Evolutionary conservation across 2,797 vertebrate species (phyloP).

Genomic region (Triplophysa bombifrons): DNA sequence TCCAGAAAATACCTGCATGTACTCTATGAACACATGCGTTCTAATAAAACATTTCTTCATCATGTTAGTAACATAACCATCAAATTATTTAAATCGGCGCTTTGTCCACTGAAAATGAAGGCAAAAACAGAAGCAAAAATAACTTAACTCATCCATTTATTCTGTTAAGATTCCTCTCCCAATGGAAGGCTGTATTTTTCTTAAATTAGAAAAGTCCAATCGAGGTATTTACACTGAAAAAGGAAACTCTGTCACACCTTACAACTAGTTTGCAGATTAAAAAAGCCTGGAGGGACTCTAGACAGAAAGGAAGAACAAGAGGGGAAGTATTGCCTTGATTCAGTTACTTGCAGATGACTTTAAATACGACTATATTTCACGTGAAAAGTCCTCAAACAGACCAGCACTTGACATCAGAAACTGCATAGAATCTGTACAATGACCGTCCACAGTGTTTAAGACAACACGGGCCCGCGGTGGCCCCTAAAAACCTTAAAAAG

Average conservation of each 20-base stretch:
- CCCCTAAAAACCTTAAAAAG: constrained; percentile 61
- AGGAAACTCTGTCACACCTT: constrained; percentile 48
- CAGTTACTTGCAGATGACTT: constrained; percentile 49
- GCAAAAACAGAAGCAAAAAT: not conserved
- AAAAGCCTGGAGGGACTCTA: constrained; percentile 58
- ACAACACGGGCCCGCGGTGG: constrained; percentile 63
- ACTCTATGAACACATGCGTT: not conserved
- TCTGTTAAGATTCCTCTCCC: constrained; percentile 69
- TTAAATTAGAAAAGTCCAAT: constrained; percentile 78
- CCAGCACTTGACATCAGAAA: constrained; percentile 47
- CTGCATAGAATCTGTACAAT: constrained; percentile 60
- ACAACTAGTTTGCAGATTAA: constrained; percentile 46
- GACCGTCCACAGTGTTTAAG: constrained; percentile 68
- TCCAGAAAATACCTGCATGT: not conserved
- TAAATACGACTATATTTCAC: constrained; percentile 55
- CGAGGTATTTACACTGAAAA: constrained; percentile 57
- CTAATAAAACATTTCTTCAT: not conserved
- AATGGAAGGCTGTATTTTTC: constrained; percentile 70
- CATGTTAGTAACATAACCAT: not conserved
- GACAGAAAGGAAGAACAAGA: constrained; percentile 48
- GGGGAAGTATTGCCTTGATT: constrained; percentile 66
- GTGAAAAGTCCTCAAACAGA: constrained; percentile 33
- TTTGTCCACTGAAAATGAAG: not conserved
- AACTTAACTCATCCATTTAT: constrained; percentile 71
- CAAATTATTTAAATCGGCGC: not conserved